Evolutionary conservation across 2,888 invertebrate species (phyloP), one percentile per base, ranked within the genome.

Genomic region (Rugalucina vietnamica): DNA sequence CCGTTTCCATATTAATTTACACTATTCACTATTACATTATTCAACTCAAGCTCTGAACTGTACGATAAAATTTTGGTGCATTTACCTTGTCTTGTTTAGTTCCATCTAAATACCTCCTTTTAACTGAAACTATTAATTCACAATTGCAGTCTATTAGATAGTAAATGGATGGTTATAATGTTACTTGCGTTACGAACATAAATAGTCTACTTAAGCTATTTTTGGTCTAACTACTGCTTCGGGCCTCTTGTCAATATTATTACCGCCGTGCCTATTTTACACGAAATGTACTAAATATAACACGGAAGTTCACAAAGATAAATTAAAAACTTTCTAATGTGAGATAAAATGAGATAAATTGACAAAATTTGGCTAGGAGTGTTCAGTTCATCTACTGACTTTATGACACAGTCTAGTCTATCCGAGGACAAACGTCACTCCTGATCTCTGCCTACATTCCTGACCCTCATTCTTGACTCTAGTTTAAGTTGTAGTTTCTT

Each of bases 281-380:
- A 65, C 34, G 65, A 65, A 65, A 65, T 4, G 65, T 65, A 65
- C 65, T 65, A 65, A 65, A 65, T 34, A 29, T 65, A 65, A 65
- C 65, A 65, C 32, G 65, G 65, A 65, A 65, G 65, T 24, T 10
- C 10, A 4, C 32, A 24, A 21, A 5, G 65, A 65, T 29, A 65
- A n/a, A 65, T 65, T 29, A 34, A 65, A 65, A 10, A 65, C 24
- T 24, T 65, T 65, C 65, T 65, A 34, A 65, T 34, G 34, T 65
- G 21, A 65, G 65, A 65, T 34, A 65, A 34, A 34, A n/a, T n/a
- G n/a, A n/a, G n/a, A n/a, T n/a, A n/a, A 29, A 43, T 24, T 65
- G 65, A 34, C 12, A 65, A 34, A 34, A 29, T 43, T 18, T 54
- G 54, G 54, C 54, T 54, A n/a, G 54, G 54, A 54, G 54, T 54